phyloP scores from a whole-genome alignment of 2,797 vertebrate genomes.

The Xyrichtys novacula region DNA sequence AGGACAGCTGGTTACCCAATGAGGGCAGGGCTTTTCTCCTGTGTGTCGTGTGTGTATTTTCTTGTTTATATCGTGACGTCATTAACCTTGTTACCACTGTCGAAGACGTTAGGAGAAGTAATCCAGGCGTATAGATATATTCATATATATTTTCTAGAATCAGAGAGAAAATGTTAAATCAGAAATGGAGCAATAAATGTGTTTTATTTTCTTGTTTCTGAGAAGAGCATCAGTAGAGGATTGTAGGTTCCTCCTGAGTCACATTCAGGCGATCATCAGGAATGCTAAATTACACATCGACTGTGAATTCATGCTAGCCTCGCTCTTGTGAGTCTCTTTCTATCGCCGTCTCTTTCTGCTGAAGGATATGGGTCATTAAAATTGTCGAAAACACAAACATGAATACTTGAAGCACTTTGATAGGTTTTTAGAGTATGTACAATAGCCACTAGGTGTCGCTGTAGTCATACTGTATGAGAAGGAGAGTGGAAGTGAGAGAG shows the following conservation, averaged over 20 bases:
- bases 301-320: slow-evolving; percentile 71
- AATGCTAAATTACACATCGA: slow-evolving; percentile 73
- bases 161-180: slow-evolving; percentile 83
- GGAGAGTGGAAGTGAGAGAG: slow-evolving; percentile 46
- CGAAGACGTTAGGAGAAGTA: slow-evolving; percentile 69
- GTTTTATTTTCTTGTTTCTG: slow-evolving; percentile 81
- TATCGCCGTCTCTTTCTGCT: slow-evolving; percentile 51
- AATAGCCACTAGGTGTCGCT: slow-evolving; percentile 80
- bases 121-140: slow-evolving; percentile 82
- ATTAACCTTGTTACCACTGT: slow-evolving; percentile 79
- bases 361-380: slow-evolving; percentile 51
- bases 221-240: slow-evolving; percentile 57
- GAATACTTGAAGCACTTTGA: slow-evolving; percentile 79
- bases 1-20: slow-evolving; percentile 86
- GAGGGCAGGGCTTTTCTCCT: slow-evolving; percentile 79
- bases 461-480: slow-evolving; percentile 66
- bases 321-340: slow-evolving; percentile 48
- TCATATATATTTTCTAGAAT: slow-evolving; percentile 86
- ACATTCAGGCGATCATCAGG: slow-evolving; percentile 81
- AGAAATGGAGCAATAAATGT: slow-evolving; percentile 89
- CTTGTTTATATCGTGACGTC: slow-evolving; percentile 79
- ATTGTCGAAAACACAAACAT: slow-evolving; percentile 16
- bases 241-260: slow-evolving; percentile 67
- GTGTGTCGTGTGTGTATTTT: slow-evolving; percentile 76
- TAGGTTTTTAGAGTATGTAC: slow-evolving; percentile 55